Conservation (phyloP, 2,113 vertebrate genomes). For the Phoxinus phoxinus region DNA sequence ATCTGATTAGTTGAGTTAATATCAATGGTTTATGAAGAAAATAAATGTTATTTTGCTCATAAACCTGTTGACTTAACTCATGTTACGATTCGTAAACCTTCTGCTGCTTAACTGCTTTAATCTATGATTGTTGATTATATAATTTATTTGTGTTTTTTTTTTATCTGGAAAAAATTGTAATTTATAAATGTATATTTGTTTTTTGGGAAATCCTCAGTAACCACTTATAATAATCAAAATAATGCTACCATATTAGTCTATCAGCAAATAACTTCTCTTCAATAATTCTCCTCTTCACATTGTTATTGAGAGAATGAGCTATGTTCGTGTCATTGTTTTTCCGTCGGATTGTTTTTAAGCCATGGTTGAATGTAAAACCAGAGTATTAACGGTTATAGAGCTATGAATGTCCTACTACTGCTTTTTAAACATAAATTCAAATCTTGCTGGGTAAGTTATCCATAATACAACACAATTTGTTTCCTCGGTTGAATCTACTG, state of each 20-base stretch:
- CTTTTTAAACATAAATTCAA: background rate
- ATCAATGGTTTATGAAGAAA: background rate
- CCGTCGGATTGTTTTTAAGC: conserved; percentile 62
- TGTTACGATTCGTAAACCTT: background rate
- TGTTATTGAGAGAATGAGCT: conserved; percentile 32
- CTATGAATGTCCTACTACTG: background rate
- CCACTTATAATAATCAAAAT: background rate
- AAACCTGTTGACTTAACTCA: background rate
- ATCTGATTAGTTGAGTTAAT: background rate
- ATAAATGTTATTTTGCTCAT: background rate
- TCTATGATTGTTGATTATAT: background rate
- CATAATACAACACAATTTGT: background rate
- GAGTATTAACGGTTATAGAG: conserved; percentile 33
- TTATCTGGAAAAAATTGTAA: background rate
- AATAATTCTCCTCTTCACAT: background rate
- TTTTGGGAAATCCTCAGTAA: background rate
- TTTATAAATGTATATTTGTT: background rate
- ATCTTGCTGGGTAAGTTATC: background rate
- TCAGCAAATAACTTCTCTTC: background rate
- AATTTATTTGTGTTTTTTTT: background rate
- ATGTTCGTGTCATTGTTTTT: conserved; percentile 61
- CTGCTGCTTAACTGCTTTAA: background rate
- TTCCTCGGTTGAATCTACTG: conserved; percentile 64
- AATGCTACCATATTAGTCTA: background rate
- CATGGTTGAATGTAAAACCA: conserved; percentile 49